These are phyloP conservation scores for Zaprionus gabonicus DNA, from an alignment of 1,140 invertebrate species.

Conservation along the genomic window DNA sequence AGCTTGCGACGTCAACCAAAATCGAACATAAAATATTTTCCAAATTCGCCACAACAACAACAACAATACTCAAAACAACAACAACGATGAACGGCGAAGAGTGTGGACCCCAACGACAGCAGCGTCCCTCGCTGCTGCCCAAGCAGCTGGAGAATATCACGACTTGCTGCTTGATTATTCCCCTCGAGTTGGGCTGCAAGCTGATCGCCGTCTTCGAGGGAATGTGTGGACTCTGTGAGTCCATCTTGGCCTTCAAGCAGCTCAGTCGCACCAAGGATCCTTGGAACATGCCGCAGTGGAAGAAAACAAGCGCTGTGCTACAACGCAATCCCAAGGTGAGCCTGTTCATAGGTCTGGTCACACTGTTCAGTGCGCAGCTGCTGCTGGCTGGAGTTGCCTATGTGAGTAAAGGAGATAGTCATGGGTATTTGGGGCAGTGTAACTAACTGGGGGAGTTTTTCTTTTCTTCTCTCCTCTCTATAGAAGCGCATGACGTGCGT, in stretches of 20 bases:
- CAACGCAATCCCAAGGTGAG: neutral
- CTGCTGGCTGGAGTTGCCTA: slow-evolving; percentile 29
- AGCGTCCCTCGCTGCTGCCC: neutral
- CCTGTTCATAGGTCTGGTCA: slow-evolving; percentile 11
- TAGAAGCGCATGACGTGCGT: slow-evolving; percentile 45
- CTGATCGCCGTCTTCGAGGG: slow-evolving; percentile 49
- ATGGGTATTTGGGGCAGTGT: neutral
- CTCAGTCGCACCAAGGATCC: neutral
- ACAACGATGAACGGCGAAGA: neutral
- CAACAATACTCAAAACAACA: too few species aligned
- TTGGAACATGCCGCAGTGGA: neutral
- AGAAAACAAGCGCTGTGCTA: too few species aligned
- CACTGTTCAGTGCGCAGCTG: neutral
- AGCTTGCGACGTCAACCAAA: neutral
- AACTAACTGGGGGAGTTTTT: too few species aligned
- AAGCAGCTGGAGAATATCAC: slow-evolving; percentile 6
- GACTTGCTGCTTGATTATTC: slow-evolving; percentile 46
- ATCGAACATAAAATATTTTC: slow-evolving; percentile 22
- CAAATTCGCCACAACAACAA: slow-evolving; percentile 23
- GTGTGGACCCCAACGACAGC: too few species aligned
- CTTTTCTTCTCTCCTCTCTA: too few species aligned
- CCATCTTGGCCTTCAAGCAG: slow-evolving; percentile 3
- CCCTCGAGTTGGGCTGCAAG: slow-evolving; percentile 49
- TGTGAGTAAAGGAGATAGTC: slow-evolving; percentile 29
- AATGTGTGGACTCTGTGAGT: slow-evolving; percentile 14